Evolutionary conservation across 2,888 invertebrate genomes (phyloP).

Genomic region (Hirtodrosophila trivittata): DNA sequence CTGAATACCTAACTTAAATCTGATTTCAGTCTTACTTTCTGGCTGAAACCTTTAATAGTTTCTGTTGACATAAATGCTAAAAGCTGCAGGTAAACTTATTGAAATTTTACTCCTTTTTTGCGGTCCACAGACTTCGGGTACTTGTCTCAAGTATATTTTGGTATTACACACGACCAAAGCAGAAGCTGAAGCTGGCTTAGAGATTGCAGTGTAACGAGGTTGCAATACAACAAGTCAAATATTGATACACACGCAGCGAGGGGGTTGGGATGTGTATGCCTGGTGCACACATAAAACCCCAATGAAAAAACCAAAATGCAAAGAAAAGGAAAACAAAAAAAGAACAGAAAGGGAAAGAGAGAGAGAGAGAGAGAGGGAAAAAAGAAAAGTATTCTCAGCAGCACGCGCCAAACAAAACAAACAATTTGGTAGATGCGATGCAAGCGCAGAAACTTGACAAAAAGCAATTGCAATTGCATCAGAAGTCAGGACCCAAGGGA

Average conservation of each 20-base stretch:
- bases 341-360: constrained; percentile 8
- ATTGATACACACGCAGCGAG: constrained; percentile 45
- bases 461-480: constrained; percentile 70
- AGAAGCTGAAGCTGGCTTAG: not conserved
- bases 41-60: too few relatives aligned
- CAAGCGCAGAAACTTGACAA: constrained; percentile 61
- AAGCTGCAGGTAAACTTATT: too few relatives aligned
- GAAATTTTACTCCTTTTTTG: too few relatives aligned
- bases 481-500: constrained; percentile 11
- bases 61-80: too few relatives aligned
- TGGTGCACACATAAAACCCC: constrained; percentile 31
- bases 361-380: constrained; percentile 7
- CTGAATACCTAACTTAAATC: too few relatives aligned
- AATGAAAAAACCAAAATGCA: constrained; percentile 22
- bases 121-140: too few relatives aligned
- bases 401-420: constrained; percentile 70
- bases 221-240: constrained; percentile 67
- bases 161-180: not conserved
- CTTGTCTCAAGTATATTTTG: not conserved
- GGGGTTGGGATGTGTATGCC: constrained; percentile 38
- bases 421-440: constrained; percentile 64
- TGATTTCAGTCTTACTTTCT: too few relatives aligned
- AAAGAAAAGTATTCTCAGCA: constrained; percentile 42
- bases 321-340: constrained; percentile 17
- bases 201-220: constrained; percentile 39